A percentile compares a stretch with the other conserved stretches of the same genome.
Evolutionary conservation across 2,113 vertebrate genomes (phyloP).

Genomic region (Andinoacara biseriatus): DNA sequence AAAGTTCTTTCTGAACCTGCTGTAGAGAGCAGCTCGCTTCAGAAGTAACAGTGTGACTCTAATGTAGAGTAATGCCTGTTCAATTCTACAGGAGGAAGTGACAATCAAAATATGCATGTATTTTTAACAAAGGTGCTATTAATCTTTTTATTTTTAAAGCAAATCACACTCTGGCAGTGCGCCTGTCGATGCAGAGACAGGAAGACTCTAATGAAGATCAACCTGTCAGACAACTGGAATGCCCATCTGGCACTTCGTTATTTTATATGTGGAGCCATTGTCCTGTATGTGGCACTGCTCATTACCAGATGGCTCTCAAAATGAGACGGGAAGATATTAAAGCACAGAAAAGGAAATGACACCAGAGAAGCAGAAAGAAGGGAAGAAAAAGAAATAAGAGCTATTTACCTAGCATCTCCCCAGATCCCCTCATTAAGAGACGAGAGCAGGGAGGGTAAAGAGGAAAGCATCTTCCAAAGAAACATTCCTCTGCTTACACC

Average conservation of each 20-base stretch:
- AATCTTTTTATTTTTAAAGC: slow-evolving; percentile 35
- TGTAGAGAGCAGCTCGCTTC: not conserved
- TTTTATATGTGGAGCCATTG: slow-evolving; percentile 47
- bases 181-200: slow-evolving; percentile 35
- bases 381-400: not conserved
- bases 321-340: slow-evolving; percentile 38
- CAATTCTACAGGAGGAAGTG: not conserved
- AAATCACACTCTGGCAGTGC: slow-evolving; percentile 45
- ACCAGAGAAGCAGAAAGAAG: slow-evolving; percentile 16
- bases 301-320: slow-evolving; percentile 62
- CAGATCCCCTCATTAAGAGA: slow-evolving; percentile 56
- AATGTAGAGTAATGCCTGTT: not conserved
- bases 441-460: slow-evolving; percentile 39
- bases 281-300: slow-evolving; percentile 57
- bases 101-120: slow-evolving; percentile 1
- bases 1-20: slow-evolving; percentile 3
- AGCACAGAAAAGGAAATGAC: slow-evolving; percentile 28
- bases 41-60: not conserved
- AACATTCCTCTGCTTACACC: slow-evolving; percentile 32
- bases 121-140: slow-evolving; percentile 50
- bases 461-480: slow-evolving; percentile 43
- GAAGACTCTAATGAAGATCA: slow-evolving; percentile 67
- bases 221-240: slow-evolving; percentile 56
- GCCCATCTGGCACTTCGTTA: slow-evolving; percentile 59
- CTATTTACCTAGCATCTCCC: slow-evolving; percentile 40